Evolutionary conservation across 2,888 invertebrate genomes (phyloP).

Genomic region (Zygothrica quintamaculata): DNA sequence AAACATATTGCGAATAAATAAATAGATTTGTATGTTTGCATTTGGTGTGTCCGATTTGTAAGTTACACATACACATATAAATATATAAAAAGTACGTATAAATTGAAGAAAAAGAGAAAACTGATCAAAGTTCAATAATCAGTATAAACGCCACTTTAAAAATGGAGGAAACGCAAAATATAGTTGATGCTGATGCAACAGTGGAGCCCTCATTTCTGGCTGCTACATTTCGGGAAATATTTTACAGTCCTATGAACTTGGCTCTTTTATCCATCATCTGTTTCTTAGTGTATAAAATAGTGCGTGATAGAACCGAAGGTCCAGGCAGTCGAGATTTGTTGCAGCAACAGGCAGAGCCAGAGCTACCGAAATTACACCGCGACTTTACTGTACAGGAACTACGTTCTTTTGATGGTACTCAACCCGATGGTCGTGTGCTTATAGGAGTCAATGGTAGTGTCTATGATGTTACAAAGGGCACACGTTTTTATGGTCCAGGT

Average conservation of each 20-base stretch:
- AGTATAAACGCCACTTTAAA: slow-evolving; percentile 17
- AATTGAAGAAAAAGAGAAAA: slow-evolving; percentile 8
- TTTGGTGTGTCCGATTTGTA: slow-evolving; percentile 23
- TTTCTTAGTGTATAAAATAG: slow-evolving; percentile 90
- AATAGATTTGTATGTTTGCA: slow-evolving; percentile 34
- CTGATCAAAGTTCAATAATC: slow-evolving; percentile 45
- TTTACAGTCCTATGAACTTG: slow-evolving; percentile 90
- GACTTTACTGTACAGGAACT: slow-evolving; percentile 96
- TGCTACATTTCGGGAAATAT: slow-evolving; percentile 86
- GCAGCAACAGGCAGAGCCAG: slow-evolving; percentile 85
- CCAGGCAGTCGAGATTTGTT: slow-evolving; percentile 67
- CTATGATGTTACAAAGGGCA: slow-evolving; percentile 96
- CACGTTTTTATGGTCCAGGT: slow-evolving; percentile 97
- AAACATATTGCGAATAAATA: slow-evolving; percentile 52
- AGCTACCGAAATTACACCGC: slow-evolving; percentile 92
- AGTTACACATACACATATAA: slow-evolving; percentile 47
- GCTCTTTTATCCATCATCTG: slow-evolving; percentile 88
- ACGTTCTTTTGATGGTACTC: slow-evolving; percentile 93
- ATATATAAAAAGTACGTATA: slow-evolving; percentile 6
- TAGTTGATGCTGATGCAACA: slow-evolving; percentile 47
- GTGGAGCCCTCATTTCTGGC: slow-evolving; percentile 52
- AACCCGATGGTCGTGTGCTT: slow-evolving; percentile 93
- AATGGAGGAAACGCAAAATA: slow-evolving; percentile 50
- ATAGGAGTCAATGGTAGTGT: slow-evolving; percentile 97
- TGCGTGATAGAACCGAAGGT: slow-evolving; percentile 86